Evolutionary conservation across 2,113 vertebrate species (phyloP).

Genomic region (Grammomys dolichurus): DNA sequence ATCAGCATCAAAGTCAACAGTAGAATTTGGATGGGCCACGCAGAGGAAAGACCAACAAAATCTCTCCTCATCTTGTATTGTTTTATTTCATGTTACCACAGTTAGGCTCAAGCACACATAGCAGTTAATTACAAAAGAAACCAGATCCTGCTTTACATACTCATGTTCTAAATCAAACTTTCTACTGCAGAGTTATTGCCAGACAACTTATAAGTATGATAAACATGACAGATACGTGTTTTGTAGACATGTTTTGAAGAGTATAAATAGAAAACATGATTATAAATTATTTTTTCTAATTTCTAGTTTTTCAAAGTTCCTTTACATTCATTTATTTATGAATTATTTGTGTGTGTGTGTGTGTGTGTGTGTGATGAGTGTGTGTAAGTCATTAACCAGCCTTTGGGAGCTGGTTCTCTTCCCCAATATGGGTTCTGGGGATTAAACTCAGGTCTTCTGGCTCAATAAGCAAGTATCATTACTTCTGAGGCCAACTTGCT

Average conservation of each 20-base stretch:
- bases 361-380: too few species aligned
- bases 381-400: neutral
- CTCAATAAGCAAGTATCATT: neutral
- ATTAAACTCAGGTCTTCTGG: neutral
- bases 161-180: neutral
- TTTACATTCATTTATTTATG: neutral
- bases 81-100: slow-evolving; percentile 50
- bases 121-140: neutral
- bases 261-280: neutral
- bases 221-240: neutral
- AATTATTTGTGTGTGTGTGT: neutral
- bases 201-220: neutral
- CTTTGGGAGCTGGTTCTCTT: neutral
- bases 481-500: neutral
- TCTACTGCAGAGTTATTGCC: slow-evolving; percentile 20
- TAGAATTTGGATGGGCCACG: neutral
- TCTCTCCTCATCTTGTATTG: neutral
- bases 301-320: neutral
- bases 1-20: slow-evolving; percentile 17
- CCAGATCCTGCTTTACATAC: neutral
- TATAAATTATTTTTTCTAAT: slow-evolving; percentile 60
- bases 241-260: neutral
- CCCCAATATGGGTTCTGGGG: neutral
- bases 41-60: neutral
- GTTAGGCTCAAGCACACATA: neutral